Conservation (phyloP, 2,113 vertebrate genomes). For the Turnix velox region DNA sequence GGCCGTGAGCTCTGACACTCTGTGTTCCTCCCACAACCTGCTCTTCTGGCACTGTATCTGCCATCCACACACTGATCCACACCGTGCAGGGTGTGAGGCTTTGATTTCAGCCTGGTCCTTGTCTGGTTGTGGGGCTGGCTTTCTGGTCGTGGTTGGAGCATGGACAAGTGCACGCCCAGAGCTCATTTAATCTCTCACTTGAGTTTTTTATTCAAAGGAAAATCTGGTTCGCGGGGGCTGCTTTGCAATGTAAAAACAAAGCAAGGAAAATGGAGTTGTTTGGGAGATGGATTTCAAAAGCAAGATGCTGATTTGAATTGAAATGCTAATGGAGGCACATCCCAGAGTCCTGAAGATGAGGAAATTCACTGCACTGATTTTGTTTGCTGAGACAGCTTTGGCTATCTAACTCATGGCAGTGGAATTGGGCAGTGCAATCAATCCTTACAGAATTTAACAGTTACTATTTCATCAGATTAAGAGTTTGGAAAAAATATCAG, state of each 20-base stretch:
- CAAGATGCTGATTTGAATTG: not conserved
- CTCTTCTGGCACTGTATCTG: no score
- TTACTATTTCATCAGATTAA: not conserved
- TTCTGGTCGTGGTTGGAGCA: not conserved
- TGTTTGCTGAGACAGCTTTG: not conserved
- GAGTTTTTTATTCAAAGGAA: not conserved
- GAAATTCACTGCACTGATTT: not conserved
- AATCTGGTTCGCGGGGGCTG: not conserved
- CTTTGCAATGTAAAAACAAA: constrained; percentile 37
- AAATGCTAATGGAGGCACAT: not conserved
- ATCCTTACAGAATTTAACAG: not conserved
- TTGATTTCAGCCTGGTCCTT: not conserved
- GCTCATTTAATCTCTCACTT: no score
- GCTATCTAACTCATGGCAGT: not conserved
- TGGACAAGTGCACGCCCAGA: not conserved
- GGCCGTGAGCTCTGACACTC: not conserved
- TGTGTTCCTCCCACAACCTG: not conserved
- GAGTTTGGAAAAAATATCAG: not conserved
- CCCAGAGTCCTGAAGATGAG: not conserved
- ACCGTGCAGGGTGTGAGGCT: not conserved
- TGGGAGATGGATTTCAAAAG: not conserved
- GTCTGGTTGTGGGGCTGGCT: not conserved
- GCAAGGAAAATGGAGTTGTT: not conserved
- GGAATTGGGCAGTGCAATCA: not conserved
- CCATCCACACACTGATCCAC: no score